phyloP scores from a whole-genome alignment of 2,888 invertebrate genomes.

The Cantharis nigra region DNA sequence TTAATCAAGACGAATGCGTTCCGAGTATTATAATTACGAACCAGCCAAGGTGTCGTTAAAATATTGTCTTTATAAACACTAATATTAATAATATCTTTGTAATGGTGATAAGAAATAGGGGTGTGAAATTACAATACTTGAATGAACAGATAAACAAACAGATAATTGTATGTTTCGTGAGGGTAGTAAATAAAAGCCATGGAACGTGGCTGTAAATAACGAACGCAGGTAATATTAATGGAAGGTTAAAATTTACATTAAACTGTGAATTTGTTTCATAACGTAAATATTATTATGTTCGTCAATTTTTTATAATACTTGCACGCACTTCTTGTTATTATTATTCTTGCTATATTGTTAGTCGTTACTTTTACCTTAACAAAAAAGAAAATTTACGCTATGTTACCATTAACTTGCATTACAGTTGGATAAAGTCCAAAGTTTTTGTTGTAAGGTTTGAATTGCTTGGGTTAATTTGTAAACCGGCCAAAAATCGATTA shows the following conservation, averaged over 20 bases:
- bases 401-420: background rate
- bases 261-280: background rate
- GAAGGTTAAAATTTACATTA: background rate
- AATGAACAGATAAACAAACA: conserved; percentile 1
- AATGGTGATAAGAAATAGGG: background rate
- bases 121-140: background rate
- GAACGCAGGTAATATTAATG: background rate
- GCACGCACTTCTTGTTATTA: background rate
- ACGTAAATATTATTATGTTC: background rate
- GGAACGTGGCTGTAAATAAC: background rate
- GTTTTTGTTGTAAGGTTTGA: background rate
- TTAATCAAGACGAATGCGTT: background rate
- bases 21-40: background rate
- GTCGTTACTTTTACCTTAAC: background rate
- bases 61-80: background rate
- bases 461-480: background rate
- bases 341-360: background rate
- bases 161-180: background rate
- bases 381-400: background rate
- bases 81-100: background rate
- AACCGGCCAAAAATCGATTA: background rate
- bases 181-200: conserved; percentile 1
- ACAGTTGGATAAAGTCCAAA: background rate
- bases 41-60: background rate
- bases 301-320: background rate